A percentile compares a stretch with the other conserved stretches of the same genome.
These are phyloP conservation scores for Cabera pusaria DNA, from an alignment of 2,888 invertebrate species.

Conservation along the genomic window DNA sequence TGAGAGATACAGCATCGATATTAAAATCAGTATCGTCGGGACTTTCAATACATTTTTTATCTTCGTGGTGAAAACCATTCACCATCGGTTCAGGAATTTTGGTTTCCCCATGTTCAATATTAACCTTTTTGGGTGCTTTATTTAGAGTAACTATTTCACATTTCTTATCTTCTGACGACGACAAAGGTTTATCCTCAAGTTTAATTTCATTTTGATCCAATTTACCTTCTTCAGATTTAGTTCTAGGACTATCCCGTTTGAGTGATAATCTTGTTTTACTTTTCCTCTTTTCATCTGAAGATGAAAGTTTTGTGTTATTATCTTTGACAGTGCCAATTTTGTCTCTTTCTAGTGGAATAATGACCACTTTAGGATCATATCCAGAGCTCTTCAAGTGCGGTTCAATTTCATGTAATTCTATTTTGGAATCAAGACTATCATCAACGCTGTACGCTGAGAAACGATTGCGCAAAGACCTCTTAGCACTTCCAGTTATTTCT, in stretches of 20 bases:
- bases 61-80: conserved; percentile 15
- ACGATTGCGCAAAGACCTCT: no score
- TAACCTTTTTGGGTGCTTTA: conserved; percentile 2
- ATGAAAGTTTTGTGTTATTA: conserved; percentile 10
- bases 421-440: no score
- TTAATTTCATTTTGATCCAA: neutral
- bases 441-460: no score
- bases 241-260: conserved; percentile 7
- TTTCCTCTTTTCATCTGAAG: conserved; percentile 10
- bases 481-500: conserved; percentile 1
- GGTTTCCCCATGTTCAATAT: conserved; percentile 12
- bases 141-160: neutral
- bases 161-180: no score
- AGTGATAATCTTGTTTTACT: conserved; percentile 8
- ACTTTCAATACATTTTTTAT: conserved; percentile 9
- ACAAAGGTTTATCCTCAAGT: neutral
- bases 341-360: conserved; percentile 17
- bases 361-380: conserved; percentile 21
- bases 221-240: neutral
- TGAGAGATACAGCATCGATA: conserved; percentile 37
- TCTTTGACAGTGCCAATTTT: neutral
- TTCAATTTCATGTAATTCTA: conserved; percentile 8
- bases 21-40: conserved; percentile 36
- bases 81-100: conserved; percentile 17
- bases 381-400: no score